phyloP scores from a whole-genome alignment of 2,113 vertebrate species.

The Dicerorhinus sumatrensis region DNA sequence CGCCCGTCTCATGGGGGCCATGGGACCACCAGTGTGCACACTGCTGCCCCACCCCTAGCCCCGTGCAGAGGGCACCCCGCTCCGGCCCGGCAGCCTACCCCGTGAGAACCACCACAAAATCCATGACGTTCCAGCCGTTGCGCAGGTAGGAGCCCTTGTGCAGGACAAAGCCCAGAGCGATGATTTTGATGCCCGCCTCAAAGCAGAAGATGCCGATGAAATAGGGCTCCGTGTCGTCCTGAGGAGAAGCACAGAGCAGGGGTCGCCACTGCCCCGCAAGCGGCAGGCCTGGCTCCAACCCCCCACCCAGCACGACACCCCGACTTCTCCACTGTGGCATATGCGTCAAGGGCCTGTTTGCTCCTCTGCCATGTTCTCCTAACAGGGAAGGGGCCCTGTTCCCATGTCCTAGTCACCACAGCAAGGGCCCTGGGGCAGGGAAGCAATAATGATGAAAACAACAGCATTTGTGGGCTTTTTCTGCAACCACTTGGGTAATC shows the following conservation, averaged over 20 bases:
- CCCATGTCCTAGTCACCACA: not conserved
- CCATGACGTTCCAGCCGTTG: conserved; percentile 99
- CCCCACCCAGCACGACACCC: fast-evolving
- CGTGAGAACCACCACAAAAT: conserved; percentile 98
- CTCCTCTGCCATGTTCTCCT: not conserved
- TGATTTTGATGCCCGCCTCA: conserved; percentile 99
- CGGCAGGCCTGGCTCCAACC: too few relatives aligned
- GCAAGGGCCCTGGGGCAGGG: not conserved
- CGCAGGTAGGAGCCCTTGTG: conserved; percentile 98
- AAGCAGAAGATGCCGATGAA: conserved; percentile 99
- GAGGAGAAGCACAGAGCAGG: conserved; percentile 6
- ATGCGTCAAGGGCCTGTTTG: not conserved
- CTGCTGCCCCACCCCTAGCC: not conserved
- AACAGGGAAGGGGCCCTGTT: not conserved
- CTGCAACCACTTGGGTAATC: fast-evolving
- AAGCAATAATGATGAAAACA: fast-evolving
- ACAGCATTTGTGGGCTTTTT: fast-evolving
- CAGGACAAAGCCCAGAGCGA: conserved; percentile 97
- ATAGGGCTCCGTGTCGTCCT: conserved; percentile 99
- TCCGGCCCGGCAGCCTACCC: conserved; percentile 90
- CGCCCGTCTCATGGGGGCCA: fast-evolving
- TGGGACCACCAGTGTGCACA: not conserved
- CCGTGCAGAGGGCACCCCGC: fast-evolving
- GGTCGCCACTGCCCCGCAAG: not conserved
- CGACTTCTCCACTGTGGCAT: not conserved